Evolutionary conservation across 2,888 invertebrate genomes (phyloP).

Genomic region (Trachelus iudaicus): DNA sequence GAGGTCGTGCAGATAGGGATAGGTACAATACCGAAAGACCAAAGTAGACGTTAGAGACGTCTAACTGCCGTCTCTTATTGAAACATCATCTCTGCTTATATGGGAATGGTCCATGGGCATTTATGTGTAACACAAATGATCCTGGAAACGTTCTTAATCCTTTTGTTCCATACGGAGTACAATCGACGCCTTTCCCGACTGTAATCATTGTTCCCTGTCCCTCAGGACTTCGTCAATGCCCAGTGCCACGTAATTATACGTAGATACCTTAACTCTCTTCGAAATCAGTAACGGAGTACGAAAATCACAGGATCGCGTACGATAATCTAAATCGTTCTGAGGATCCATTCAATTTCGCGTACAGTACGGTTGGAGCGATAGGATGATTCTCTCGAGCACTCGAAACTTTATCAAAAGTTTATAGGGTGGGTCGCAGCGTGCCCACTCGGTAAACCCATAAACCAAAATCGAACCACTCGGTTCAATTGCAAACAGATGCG

Average conservation of each 20-base stretch:
- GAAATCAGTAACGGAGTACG: neutral
- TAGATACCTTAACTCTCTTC: neutral
- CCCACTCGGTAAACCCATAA: slow-evolving; percentile 38
- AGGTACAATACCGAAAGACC: slow-evolving; percentile 47
- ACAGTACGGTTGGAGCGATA: neutral
- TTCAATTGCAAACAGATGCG: slow-evolving; percentile 63
- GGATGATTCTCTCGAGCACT: neutral
- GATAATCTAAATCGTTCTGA: neutral
- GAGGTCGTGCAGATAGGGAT: slow-evolving; percentile 45
- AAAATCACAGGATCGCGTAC: neutral
- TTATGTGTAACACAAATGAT: slow-evolving; percentile 49
- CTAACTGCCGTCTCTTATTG: slow-evolving; percentile 58
- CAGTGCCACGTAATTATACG: neutral
- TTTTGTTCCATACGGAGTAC: slow-evolving; percentile 23
- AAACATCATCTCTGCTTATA: slow-evolving; percentile 52
- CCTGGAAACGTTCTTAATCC: slow-evolving; percentile 19
- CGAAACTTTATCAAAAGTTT: neutral
- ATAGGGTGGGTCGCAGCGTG: neutral
- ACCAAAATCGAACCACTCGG: slow-evolving; percentile 53
- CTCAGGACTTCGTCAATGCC: neutral
- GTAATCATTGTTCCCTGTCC: neutral
- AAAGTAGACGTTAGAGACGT: slow-evolving; percentile 57
- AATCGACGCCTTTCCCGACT: neutral
- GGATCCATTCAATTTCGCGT: neutral
- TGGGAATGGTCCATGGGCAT: slow-evolving; percentile 38